Evolutionary conservation across 2,888 invertebrate species (phyloP).

Genomic region (Buathra laborator): DNA sequence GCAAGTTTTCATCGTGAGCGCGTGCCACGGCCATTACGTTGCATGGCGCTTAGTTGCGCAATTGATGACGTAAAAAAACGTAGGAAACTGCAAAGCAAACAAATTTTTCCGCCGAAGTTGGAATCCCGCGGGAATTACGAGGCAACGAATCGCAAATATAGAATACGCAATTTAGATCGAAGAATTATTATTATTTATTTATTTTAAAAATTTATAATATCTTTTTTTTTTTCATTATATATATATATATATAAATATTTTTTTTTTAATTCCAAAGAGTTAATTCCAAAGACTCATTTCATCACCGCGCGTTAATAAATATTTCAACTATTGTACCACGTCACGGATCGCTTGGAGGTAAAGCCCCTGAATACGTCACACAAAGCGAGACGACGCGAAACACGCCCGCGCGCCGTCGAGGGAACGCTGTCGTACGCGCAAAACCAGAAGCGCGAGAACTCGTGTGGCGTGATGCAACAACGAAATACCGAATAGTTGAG

Average conservation of each 20-base stretch:
- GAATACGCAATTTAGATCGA: not conserved
- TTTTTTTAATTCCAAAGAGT: not conserved
- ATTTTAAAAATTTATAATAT: too few relatives aligned
- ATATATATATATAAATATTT: not conserved
- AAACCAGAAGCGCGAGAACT: constrained; percentile 69
- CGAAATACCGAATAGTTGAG: constrained; percentile 48
- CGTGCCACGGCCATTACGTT: not conserved
- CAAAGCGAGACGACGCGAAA: constrained; percentile 47
- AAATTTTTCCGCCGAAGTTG: not conserved
- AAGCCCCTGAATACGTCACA: not conserved
- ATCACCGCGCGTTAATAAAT: not conserved
- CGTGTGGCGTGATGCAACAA: constrained; percentile 66
- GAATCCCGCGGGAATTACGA: not conserved
- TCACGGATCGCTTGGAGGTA: not conserved
- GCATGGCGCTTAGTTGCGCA: constrained; percentile 45
- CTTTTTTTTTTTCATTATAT: too few relatives aligned
- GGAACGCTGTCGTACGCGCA: constrained; percentile 40
- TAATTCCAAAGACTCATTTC: not conserved
- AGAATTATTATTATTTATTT: not conserved
- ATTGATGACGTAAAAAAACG: constrained; percentile 47
- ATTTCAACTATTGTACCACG: not conserved
- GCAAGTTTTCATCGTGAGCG: not conserved
- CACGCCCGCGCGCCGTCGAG: constrained; percentile 32
- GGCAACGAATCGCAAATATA: not conserved
- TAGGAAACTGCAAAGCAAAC: not conserved